Conservation (phyloP, 53 echinoderm and acorn worm genomes). For the Zoroaster sp. region DNA sequence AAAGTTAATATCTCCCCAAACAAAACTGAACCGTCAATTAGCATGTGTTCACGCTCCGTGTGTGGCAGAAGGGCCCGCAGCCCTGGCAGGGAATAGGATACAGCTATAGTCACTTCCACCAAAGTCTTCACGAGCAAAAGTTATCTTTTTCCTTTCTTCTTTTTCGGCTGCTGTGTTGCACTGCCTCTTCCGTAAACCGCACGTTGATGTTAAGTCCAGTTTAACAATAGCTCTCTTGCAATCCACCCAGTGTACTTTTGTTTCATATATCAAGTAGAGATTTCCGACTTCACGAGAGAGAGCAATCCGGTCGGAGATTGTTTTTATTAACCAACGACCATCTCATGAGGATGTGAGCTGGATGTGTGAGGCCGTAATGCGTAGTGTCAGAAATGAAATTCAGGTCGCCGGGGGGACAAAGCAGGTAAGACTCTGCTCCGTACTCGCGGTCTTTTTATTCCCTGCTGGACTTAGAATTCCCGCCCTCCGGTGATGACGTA, state of each 20-base stretch:
- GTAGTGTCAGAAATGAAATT: slow-evolving; percentile 25
- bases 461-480: slow-evolving; percentile 29
- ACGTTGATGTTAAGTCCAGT: not conserved
- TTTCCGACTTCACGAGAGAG: not conserved
- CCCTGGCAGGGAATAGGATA: slow-evolving; percentile 7
- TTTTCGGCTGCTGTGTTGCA: not conserved
- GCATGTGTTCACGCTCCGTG: slow-evolving; percentile 31
- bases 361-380: slow-evolving; percentile 3
- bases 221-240: not conserved
- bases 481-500: slow-evolving; percentile 60
- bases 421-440: slow-evolving; percentile 15
- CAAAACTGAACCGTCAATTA: slow-evolving; percentile 15
- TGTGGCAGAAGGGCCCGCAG: slow-evolving; percentile 29
- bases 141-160: not conserved
- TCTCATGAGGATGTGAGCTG: not conserved
- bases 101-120: not conserved
- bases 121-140: not conserved
- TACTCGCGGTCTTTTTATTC: slow-evolving; percentile 58
- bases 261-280: not conserved
- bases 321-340: not conserved
- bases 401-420: slow-evolving; percentile 4
- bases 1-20: not conserved
- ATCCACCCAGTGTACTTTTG: not conserved
- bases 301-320: not conserved
- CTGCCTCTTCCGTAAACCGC: not conserved